Evolutionary conservation across 2,797 vertebrate genomes (phyloP), one percentile per base, ranked within the genome.

Genomic region (Cyclura pinguis): DNA sequence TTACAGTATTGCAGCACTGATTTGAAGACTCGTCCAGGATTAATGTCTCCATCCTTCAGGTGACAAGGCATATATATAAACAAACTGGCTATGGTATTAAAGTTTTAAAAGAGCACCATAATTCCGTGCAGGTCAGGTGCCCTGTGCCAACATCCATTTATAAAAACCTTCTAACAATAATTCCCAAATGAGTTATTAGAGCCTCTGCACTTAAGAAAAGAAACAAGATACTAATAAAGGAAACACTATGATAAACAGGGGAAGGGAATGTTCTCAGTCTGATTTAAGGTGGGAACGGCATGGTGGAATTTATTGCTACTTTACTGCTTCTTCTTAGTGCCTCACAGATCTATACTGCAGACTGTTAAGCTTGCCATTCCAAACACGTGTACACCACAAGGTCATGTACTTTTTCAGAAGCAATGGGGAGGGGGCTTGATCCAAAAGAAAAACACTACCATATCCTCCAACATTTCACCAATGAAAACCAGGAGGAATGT

Each of bases 81-180:
- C 18, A 82, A 57, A 27, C 24, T 59, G 35, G 14, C 77, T 32
- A 24, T 69, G 86, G 62, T 29, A 80, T 32, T 8, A 47, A 76
- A 57, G 13, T 47, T 84, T 76, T 35, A 47, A 42, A 14, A 10
- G 10, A 47, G 9, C 59, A 64, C 42, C 73, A 69, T 89, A 42
- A 89, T 85, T 89, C 50, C 42, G 88, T 47, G 22, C 64, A 73
- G 27, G 64, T 47, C 88, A 80, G 35, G 62, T 80, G 64, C n/a
- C 62, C 35, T 32, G 1, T 80, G n/a, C 38, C 84, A 80, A 47
- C 52, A 89, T 80, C 83, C 16, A 72, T 76, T 50, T 64, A 72
- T 81, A 52, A 47, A 57, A 32, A 84, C 5, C 42, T 62, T 52
- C 38, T 77, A 55, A 88, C 32, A 32, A 90, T 67, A 80, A 80